A percentile compares a stretch with the other conserved stretches of the same genome.
Conservation (phyloP, 2,888 invertebrate species). For the Galerucella nymphaeae region DNA sequence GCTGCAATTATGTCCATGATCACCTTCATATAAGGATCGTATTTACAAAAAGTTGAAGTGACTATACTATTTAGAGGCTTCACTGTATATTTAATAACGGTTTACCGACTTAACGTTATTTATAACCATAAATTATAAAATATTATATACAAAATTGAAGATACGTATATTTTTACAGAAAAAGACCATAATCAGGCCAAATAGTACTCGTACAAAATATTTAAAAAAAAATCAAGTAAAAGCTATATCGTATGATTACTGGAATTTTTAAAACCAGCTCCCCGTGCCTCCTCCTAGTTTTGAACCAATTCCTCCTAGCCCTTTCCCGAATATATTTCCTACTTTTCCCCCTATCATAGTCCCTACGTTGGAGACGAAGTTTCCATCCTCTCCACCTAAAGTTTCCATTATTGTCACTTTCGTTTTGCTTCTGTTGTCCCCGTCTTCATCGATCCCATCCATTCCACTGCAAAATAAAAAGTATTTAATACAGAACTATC, state of each 20-base stretch:
- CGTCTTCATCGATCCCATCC: constrained; percentile 69
- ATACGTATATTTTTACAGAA: constrained; percentile 41
- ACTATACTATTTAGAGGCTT: background rate
- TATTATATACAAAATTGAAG: constrained; percentile 41
- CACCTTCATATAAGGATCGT: background rate
- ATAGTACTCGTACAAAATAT: constrained; percentile 37
- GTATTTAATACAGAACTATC: background rate
- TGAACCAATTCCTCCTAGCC: constrained; percentile 89
- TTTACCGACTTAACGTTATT: constrained; percentile 37
- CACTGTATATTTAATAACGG: constrained; percentile 28
- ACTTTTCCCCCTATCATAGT: constrained; percentile 89
- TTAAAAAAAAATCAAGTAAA: constrained; percentile 32
- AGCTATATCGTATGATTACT: constrained; percentile 40
- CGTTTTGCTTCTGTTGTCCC: constrained; percentile 70
- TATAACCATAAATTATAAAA: constrained; percentile 40
- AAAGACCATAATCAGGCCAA: constrained; percentile 41
- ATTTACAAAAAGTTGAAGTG: background rate
- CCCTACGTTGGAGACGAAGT: constrained; percentile 81
- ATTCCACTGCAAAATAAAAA: constrained; percentile 51
- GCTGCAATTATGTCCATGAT: background rate
- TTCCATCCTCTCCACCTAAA: constrained; percentile 78
- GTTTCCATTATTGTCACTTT: constrained; percentile 72
- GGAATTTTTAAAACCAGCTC: constrained; percentile 79
- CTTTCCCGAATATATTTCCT: constrained; percentile 90
- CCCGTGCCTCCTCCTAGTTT: constrained; percentile 87